phyloP scores from a whole-genome alignment of 2,113 vertebrate genomes.

The Ameiurus melas region DNA sequence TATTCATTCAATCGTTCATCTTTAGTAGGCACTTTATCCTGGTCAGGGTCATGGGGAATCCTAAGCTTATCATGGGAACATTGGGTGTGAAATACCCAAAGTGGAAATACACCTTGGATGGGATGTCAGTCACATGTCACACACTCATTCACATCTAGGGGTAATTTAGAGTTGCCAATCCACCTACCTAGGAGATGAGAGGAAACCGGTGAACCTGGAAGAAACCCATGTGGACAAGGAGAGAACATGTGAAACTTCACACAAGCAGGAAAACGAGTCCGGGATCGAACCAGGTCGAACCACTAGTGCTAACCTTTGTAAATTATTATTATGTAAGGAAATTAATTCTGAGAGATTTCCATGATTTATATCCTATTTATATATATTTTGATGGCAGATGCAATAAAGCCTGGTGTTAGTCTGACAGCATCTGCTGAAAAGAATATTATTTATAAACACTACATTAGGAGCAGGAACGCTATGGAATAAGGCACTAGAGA shows the following conservation, averaged over 20 bases:
- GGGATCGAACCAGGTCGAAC: too few relatives aligned
- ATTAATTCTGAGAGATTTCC: neutral
- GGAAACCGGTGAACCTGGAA: neutral
- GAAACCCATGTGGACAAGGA: neutral
- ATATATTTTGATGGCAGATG: neutral
- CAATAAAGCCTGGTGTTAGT: slow-evolving; percentile 13
- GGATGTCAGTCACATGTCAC: neutral
- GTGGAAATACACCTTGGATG: neutral
- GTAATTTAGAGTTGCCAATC: neutral
- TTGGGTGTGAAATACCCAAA: neutral
- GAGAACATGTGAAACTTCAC: too few relatives aligned
- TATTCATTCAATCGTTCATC: neutral
- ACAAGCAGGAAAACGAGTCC: neutral
- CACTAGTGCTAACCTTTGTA: neutral
- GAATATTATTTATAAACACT: slow-evolving; percentile 10
- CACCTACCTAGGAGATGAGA: neutral
- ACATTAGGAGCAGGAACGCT: slow-evolving; percentile 2
- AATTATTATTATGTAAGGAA: neutral
- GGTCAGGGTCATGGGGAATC: neutral
- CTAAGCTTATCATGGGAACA: neutral
- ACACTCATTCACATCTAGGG: neutral
- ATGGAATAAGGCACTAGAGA: neutral
- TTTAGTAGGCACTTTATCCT: neutral
- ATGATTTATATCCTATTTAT: neutral
- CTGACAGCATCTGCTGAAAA: neutral